Conservation (phyloP, 2,888 invertebrate species). For the Chorisops tibialis region DNA sequence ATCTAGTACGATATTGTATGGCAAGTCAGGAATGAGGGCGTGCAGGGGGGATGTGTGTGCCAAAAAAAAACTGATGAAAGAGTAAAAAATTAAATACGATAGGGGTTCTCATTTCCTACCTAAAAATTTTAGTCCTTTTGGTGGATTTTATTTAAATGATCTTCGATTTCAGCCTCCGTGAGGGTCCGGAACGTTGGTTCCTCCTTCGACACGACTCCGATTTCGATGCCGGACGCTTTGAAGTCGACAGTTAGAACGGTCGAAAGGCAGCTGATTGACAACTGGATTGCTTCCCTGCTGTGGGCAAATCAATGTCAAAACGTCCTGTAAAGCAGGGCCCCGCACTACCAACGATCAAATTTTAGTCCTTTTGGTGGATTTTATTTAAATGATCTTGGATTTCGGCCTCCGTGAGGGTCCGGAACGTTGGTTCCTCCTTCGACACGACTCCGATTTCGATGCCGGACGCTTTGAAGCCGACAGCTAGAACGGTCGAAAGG, state of each 20-base stretch:
- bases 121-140: constrained; percentile 80
- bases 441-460: constrained; percentile 93
- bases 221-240: constrained; percentile 94
- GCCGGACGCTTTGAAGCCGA: constrained; percentile 95
- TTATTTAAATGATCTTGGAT: constrained; percentile 87
- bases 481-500: constrained; percentile 87
- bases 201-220: constrained; percentile 84
- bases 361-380: constrained; percentile 89
- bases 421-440: constrained; percentile 67
- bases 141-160: constrained; percentile 85
- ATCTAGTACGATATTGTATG: too few species aligned
- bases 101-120: too few species aligned
- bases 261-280: constrained; percentile 90
- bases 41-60: too few species aligned
- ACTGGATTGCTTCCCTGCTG: constrained; percentile 83
- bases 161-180: constrained; percentile 81
- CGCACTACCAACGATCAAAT: too few species aligned
- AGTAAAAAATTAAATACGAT: too few species aligned
- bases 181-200: constrained; percentile 69
- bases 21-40: too few species aligned
- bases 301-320: too few species aligned
- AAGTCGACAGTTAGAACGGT: constrained; percentile 94
- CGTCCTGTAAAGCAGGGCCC: constrained; percentile 44
- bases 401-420: constrained; percentile 76
- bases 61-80: too few species aligned